Percentiles rank a stretch among this genome's conserved stretches.
Evolutionary conservation across 1,140 invertebrate species (phyloP).

Genomic region (Drosophila neocordata): DNA sequence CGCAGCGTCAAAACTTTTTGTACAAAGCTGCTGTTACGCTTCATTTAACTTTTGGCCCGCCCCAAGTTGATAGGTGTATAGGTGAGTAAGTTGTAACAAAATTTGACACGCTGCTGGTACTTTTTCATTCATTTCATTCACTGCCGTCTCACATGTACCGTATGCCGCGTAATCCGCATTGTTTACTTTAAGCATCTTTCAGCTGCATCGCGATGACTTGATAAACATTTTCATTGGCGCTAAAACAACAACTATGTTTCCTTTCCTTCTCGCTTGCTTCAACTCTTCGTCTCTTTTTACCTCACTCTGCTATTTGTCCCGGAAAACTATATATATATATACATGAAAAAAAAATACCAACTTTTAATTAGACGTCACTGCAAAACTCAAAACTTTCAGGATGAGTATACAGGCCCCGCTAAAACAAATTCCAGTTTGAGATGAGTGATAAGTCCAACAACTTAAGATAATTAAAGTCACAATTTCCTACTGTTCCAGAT

Average conservation of each 20-base stretch:
- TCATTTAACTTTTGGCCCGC: conserved; percentile 63
- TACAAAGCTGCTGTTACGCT: conserved; percentile 17
- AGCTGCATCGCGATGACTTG: conserved; percentile 56
- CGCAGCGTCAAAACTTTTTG: conserved; percentile 55
- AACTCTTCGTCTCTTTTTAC: not conserved
- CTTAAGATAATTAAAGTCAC: not conserved
- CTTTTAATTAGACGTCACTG: conserved; percentile 69
- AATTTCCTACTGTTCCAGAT: not conserved
- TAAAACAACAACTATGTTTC: conserved; percentile 17
- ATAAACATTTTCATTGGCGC: conserved; percentile 74
- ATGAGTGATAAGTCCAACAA: conserved; percentile 15
- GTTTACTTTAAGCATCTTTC: conserved; percentile 18
- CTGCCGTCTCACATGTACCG: conserved; percentile 22
- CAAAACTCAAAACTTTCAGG: conserved; percentile 47
- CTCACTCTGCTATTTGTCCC: conserved; percentile 34
- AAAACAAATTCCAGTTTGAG: conserved; percentile 13
- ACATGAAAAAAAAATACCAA: conserved; percentile 19
- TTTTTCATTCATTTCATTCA: not conserved
- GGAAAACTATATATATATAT: conserved; percentile 35
- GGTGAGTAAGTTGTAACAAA: conserved; percentile 34
- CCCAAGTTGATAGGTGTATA: conserved; percentile 8
- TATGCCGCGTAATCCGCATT: conserved; percentile 57
- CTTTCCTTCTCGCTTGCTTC: not conserved
- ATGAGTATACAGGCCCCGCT: conserved; percentile 36
- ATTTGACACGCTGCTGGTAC: conserved; percentile 45